phyloP scores from a whole-genome alignment of 2,797 vertebrate species.

The Microcaecilia unicolor region DNA sequence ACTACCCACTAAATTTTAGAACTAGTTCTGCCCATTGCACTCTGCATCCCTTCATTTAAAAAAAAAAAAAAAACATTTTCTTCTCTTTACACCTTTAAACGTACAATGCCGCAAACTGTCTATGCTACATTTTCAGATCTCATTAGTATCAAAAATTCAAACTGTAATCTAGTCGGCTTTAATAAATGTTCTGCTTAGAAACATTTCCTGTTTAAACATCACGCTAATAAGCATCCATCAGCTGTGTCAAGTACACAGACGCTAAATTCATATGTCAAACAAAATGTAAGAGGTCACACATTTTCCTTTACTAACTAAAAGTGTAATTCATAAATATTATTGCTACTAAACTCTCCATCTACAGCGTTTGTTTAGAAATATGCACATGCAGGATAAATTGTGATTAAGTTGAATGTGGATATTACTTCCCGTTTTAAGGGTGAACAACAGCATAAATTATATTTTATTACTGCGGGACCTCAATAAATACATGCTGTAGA shows the following conservation, averaged over 20 bases:
- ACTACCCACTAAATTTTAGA: too few relatives aligned
- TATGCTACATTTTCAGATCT: too few relatives aligned
- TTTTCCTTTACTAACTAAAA: slow-evolving; percentile 75
- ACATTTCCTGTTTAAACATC: slow-evolving; percentile 74
- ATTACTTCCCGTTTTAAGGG: slow-evolving; percentile 76
- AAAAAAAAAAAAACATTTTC: too few relatives aligned
- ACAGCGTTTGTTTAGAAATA: slow-evolving; percentile 72
- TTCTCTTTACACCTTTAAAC: too few relatives aligned
- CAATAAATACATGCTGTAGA: slow-evolving; percentile 42
- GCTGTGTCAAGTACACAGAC: slow-evolving; percentile 56
- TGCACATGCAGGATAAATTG: slow-evolving; percentile 73
- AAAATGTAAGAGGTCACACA: slow-evolving; percentile 75
- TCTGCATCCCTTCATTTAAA: too few relatives aligned
- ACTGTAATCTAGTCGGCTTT: slow-evolving; percentile 46
- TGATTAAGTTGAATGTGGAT: slow-evolving; percentile 71
- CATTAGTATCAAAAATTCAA: slow-evolving; percentile 43
- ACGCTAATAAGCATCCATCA: slow-evolving; percentile 72
- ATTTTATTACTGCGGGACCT: slow-evolving; percentile 52
- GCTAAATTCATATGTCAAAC: slow-evolving; percentile 72
- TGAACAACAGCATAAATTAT: slow-evolving; percentile 65
- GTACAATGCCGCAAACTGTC: too few relatives aligned
- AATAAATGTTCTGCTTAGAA: slow-evolving; percentile 64
- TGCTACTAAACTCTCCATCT: slow-evolving; percentile 70
- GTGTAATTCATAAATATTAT: slow-evolving; percentile 79
- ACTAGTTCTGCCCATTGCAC: too few relatives aligned